Percentiles rank a stretch among this genome's conserved stretches.
These are phyloP conservation scores for Cariama cristata DNA, from an alignment of 2,113 vertebrate genomes.

Conservation along the genomic window DNA sequence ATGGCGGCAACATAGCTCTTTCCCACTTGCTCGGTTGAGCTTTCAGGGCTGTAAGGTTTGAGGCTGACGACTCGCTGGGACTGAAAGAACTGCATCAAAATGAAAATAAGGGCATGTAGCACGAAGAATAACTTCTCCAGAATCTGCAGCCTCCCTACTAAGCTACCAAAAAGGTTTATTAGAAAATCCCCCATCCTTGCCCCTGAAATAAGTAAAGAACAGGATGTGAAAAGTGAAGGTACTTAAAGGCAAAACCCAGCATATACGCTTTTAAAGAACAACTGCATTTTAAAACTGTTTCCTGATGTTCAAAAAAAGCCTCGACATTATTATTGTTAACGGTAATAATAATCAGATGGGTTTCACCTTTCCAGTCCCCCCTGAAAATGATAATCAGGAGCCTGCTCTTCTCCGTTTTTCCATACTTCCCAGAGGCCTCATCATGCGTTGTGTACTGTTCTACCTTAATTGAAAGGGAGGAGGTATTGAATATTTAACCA, in stretches of 20 bases:
- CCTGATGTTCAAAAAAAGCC: not conserved
- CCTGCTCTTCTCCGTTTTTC: slow-evolving; percentile 34
- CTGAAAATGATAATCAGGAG: slow-evolving; percentile 53
- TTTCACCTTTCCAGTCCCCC: slow-evolving; percentile 38
- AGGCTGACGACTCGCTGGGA: not conserved
- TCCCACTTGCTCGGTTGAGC: not conserved
- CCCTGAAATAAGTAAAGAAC: not conserved
- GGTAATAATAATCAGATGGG: not conserved
- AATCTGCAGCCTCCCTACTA: not conserved
- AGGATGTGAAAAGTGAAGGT: not conserved
- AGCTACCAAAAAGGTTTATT: not conserved
- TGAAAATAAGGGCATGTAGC: not conserved
- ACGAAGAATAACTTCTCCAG: not conserved
- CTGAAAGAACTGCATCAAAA: not conserved
- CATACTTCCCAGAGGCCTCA: slow-evolving; percentile 64
- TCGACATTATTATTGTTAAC: not conserved
- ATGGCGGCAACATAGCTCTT: not conserved
- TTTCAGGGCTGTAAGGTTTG: not conserved
- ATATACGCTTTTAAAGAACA: rapidly evolving
- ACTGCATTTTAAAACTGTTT: not conserved
- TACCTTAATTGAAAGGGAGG: slow-evolving; percentile 73
- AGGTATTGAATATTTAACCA: slow-evolving; percentile 71
- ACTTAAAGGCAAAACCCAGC: not conserved
- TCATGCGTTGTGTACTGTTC: slow-evolving; percentile 16
- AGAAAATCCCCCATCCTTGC: not conserved